Base-by-base conservation (phyloP, 53 echinoderm and acorn worm genomes). In the Arbacia lixula region DNA sequence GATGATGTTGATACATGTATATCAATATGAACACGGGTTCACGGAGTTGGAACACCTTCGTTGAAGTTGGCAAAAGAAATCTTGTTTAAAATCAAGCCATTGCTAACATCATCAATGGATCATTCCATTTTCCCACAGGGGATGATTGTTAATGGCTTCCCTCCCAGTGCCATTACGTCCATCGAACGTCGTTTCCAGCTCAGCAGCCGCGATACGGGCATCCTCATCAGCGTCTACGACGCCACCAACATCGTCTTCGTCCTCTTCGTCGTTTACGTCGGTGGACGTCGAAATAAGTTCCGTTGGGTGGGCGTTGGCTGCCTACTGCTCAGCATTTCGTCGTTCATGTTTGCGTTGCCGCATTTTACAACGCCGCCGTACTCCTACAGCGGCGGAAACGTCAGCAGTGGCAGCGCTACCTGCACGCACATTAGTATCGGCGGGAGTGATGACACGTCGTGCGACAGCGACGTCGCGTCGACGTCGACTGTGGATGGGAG, bases 121-220 rank as follows among this genome's bases (percentile, higher is more conserved):
- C n/a, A n/a, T n/a, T n/a, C n/a, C n/a, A n/a, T n/a, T n/a, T n/a
- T n/a, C n/a, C n/a, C n/a, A 11, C 72, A 93, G 91, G 95, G 95
- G 35, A 85, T 95, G 57, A 73, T 93, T 11, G 88, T 90, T 14
- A 93, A 92, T 17, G 95, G 95, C 8, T 88, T 86, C 41, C 84
- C 89, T 20, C 88, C 90, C 54, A 60, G 76, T 6, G 67, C 88
- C 12, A 52, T 93, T 38, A 76, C 90, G 31, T 90, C 93, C 6
- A 90, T 95, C 21, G 95, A 95, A 35, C 90, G 88, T 37, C 88
- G 95, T 2, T 95, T 95, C 57, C 79, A 89, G 22, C 86, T 95
- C 12, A 53, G 63, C 36, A 95, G 95, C 78, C 86, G 57, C 17
- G 62, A 73, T 27, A 75, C 93, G 22, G 95, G 95, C 8, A 72